Evolutionary conservation across 2,888 invertebrate genomes (phyloP).

Genomic region (Drosophila cracens): DNA sequence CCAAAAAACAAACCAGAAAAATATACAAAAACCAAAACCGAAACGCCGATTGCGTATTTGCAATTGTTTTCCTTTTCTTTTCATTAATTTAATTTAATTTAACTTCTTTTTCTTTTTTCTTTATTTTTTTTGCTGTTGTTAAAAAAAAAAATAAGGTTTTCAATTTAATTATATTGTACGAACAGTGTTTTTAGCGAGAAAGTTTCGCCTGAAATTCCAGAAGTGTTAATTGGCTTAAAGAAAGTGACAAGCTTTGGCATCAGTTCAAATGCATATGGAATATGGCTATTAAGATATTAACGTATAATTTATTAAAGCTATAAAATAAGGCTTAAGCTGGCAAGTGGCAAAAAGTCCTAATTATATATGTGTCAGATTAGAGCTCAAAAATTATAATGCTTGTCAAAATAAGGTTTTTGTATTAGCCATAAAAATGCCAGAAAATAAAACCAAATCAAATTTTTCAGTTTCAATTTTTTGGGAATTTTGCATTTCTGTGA

Average conservation of each 20-base stretch:
- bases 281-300: not conserved
- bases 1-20: conserved; percentile 14
- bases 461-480: not conserved
- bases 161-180: conserved; percentile 19
- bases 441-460: not conserved
- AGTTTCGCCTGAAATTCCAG: conserved; percentile 24
- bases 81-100: not conserved
- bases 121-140: conserved; percentile 1
- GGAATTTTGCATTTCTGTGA: not conserved
- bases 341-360: not conserved
- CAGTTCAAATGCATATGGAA: not conserved
- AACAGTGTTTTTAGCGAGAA: conserved; percentile 18
- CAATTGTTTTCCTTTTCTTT: conserved; percentile 36
- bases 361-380: not conserved
- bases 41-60: conserved; percentile 34
- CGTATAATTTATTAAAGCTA: not conserved
- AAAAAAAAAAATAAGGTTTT: conserved; percentile 7
- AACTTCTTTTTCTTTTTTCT: not conserved
- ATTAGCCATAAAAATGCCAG: not conserved
- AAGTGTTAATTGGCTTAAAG: conserved; percentile 20
- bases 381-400: not conserved
- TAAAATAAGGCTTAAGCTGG: not conserved
- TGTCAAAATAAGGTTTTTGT: not conserved
- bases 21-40: conserved; percentile 13
- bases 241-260: conserved; percentile 9